Conservation (phyloP, 2,113 vertebrate genomes). For the Hydrochoerus hydrochaeris region DNA sequence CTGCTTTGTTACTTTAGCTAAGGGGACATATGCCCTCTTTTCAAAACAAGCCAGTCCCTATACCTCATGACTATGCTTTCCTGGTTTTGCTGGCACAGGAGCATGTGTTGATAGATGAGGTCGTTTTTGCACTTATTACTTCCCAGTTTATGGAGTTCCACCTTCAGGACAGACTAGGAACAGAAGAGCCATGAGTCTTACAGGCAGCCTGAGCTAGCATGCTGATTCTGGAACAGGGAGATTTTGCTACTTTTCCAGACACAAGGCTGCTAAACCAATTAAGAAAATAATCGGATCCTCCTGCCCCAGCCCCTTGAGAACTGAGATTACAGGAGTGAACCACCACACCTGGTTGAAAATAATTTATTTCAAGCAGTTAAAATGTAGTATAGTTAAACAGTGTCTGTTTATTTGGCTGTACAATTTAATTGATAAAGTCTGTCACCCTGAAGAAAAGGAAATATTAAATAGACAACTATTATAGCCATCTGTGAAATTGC, state of each 20-base stretch:
- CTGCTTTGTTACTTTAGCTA: conserved; percentile 49
- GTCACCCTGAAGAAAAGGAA: conserved; percentile 32
- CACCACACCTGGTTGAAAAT: not conserved
- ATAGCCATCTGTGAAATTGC: conserved; percentile 18
- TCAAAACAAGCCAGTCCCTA: conserved; percentile 71
- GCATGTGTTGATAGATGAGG: conserved; percentile 64
- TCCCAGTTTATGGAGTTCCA: conserved; percentile 63
- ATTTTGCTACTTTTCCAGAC: conserved; percentile 63
- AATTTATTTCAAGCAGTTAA: conserved; percentile 72
- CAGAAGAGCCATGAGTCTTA: conserved; percentile 13
- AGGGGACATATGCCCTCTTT: conserved; percentile 15
- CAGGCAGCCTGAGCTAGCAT: conserved; percentile 53
- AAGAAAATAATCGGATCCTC: not conserved
- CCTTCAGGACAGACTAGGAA: conserved; percentile 62
- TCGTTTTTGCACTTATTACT: conserved; percentile 62
- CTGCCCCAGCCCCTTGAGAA: not conserved
- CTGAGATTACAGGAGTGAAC: not conserved
- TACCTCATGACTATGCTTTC: conserved; percentile 62
- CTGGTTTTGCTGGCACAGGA: conserved; percentile 63
- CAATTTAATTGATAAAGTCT: conserved; percentile 41
- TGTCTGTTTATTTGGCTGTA: conserved; percentile 58
- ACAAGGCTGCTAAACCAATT: conserved; percentile 72
- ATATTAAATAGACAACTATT: not conserved
- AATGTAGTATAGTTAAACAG: conserved; percentile 19
- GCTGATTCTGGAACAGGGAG: conserved; percentile 50